Evolutionary conservation across 2,888 invertebrate species (phyloP).

Genomic region (Brachynemurus nebulosus): DNA sequence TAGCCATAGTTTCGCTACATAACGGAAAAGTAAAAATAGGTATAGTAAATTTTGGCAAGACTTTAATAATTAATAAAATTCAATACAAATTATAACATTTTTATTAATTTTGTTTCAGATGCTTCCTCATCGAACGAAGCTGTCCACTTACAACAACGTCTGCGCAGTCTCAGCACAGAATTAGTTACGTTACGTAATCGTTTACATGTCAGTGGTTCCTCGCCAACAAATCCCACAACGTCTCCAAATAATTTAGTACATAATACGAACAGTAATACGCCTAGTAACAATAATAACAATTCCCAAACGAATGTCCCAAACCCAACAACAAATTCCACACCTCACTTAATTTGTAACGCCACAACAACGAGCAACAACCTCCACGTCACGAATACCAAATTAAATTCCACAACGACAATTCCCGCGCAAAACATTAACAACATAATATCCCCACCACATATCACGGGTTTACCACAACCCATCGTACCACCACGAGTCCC

Average conservation of each 20-base stretch:
- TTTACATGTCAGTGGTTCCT: conserved; percentile 58
- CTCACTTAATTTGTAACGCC: conserved; percentile 2
- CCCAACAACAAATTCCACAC: conserved; percentile 16
- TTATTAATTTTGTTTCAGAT: conserved; percentile 44
- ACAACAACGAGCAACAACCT: neutral
- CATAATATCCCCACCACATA: neutral
- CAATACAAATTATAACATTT: neutral
- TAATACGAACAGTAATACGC: conserved; percentile 9
- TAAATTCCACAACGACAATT: neutral
- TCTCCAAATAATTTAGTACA: conserved; percentile 11
- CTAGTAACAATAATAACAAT: conserved; percentile 13
- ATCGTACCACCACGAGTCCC: conserved; percentile 27
- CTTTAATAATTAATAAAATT: no score
- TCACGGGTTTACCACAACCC: conserved; percentile 18
- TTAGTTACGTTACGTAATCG: conserved; percentile 82
- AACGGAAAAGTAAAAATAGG: no score
- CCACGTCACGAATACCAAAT: neutral
- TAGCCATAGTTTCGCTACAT: no score
- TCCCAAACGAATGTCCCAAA: conserved; percentile 10
- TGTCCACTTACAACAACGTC: conserved; percentile 80
- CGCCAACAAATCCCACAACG: conserved; percentile 22
- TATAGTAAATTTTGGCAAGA: no score
- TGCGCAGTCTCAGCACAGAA: conserved; percentile 82
- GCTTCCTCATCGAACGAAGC: conserved; percentile 90
- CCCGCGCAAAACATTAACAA: neutral